Evolutionary conservation across 2,113 vertebrate species (phyloP), one percentile per base, ranked within the genome.

Genomic region (Hepsetus odoe): DNA sequence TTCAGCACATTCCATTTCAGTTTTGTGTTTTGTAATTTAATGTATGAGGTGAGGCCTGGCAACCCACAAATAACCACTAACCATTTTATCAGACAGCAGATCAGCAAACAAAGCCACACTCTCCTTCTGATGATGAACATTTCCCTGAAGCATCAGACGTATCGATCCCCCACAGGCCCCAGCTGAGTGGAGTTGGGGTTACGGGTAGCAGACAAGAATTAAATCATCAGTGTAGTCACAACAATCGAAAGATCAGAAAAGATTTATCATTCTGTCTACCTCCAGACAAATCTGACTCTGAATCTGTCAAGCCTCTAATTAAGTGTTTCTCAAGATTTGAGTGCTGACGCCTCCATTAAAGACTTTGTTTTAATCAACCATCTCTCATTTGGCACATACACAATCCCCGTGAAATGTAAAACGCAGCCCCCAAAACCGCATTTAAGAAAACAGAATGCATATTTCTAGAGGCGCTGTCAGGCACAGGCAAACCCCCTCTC

Each of bases 361-460:
- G 13, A 51, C 18, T 73, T 70, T 28, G 18, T 20, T 74, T 67
- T 33, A 79, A 65, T 64, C 33, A 74, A 65, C 38, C 38, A 75
- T 44, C 14, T 35, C n/a, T 4, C 14, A 16, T 14, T 16, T 46
- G 44, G 44, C 44, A 46, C 46, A 40, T 53, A 4, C 16, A n/a
- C 8, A 18, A 65, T 73, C 16, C 55, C 73, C 22, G 22, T 75
- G 20, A 4, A 2, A 51, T 11, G 12, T 22, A 66, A 55, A 55
- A 55, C 9, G n/a, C 16, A 33, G 61, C 30, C 61, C 32, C 14
- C 13, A 12, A 24, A 53, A 53, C 32, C 16, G 9, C 44, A 18
- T 53, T 40, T 9, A 11, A 5, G 16, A 5, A 16, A 30, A 69
- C 28, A 46, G 10, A 35, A 24, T 11, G 2, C 16, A 61, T n/a